These are phyloP conservation scores for Chamaea fasciata DNA, from an alignment of 2,113 vertebrate species.

Conservation along the genomic window DNA sequence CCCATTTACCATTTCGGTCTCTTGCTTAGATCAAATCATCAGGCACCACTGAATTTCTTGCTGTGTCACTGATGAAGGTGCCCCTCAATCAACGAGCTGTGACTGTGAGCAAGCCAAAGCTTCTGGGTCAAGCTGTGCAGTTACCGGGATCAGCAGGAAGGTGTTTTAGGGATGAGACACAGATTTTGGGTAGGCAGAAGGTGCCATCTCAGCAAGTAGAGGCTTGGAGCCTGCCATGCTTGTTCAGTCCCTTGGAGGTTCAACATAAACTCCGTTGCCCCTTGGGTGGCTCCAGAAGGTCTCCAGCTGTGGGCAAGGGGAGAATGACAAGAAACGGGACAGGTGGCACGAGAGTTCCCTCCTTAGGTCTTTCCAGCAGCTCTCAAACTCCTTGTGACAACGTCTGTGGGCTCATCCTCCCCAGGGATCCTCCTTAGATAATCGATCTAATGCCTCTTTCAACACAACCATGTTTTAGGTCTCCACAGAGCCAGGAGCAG, in stretches of 20 bases:
- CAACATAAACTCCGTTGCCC: neutral
- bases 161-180: fast-evolving
- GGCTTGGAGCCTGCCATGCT: neutral
- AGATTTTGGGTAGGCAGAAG: neutral
- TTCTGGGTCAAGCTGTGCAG: neutral
- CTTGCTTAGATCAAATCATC: neutral
- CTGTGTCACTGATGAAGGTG: neutral
- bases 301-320: neutral
- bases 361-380: neutral
- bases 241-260: neutral
- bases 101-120: neutral
- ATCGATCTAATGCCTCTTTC: neutral
- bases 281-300: neutral
- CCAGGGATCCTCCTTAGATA: neutral
- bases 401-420: neutral
- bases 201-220: neutral
- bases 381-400: neutral
- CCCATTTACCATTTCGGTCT: neutral
- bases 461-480: neutral
- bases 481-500: constrained; percentile 16
- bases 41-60: neutral
- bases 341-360: neutral
- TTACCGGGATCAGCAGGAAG: neutral
- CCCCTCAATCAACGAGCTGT: neutral
- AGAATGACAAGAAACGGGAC: neutral